phyloP scores from a whole-genome alignment of 1,140 invertebrate genomes.

The Drosophila aff. region DNA sequence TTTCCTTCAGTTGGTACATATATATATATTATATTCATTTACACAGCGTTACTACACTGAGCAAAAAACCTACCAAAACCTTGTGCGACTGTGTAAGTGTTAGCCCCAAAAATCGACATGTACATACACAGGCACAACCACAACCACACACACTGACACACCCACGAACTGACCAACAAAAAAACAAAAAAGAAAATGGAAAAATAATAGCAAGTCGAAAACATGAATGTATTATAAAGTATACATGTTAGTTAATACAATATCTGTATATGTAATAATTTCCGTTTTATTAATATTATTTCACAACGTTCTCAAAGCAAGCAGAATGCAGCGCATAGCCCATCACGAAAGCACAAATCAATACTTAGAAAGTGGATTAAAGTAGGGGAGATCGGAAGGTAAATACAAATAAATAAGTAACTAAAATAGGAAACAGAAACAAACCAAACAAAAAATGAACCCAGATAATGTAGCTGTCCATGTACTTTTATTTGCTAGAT shows the following conservation, averaged over 20 bases:
- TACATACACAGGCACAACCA: constrained; percentile 60
- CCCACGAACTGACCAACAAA: constrained; percentile 74
- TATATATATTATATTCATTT: constrained; percentile 25
- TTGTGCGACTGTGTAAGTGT: constrained; percentile 43
- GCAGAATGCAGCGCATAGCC: constrained; percentile 72
- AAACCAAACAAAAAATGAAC: neutral
- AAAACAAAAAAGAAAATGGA: neutral
- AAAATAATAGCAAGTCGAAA: constrained; percentile 29
- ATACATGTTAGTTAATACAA: constrained; percentile 44
- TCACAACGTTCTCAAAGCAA: constrained; percentile 60
- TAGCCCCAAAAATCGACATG: constrained; percentile 47
- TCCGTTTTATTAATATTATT: constrained; percentile 26
- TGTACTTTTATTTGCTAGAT: constrained; percentile 77
- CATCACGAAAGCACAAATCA: constrained; percentile 81
- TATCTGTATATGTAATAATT: constrained; percentile 39
- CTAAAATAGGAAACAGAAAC: constrained; percentile 46
- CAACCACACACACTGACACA: constrained; percentile 45
- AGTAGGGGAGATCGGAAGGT: constrained; percentile 10
- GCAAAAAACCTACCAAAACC: constrained; percentile 11
- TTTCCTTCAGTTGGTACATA: constrained; percentile 61
- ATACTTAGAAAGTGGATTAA: constrained; percentile 45
- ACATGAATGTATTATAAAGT: constrained; percentile 58
- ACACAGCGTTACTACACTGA: constrained; percentile 51
- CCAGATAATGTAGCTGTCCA: constrained; percentile 66
- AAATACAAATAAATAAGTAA: constrained; percentile 39